Evolutionary conservation across 2,888 invertebrate species (phyloP), one percentile per base, ranked within the genome.

Genomic region (Xestia ashworthii): DNA sequence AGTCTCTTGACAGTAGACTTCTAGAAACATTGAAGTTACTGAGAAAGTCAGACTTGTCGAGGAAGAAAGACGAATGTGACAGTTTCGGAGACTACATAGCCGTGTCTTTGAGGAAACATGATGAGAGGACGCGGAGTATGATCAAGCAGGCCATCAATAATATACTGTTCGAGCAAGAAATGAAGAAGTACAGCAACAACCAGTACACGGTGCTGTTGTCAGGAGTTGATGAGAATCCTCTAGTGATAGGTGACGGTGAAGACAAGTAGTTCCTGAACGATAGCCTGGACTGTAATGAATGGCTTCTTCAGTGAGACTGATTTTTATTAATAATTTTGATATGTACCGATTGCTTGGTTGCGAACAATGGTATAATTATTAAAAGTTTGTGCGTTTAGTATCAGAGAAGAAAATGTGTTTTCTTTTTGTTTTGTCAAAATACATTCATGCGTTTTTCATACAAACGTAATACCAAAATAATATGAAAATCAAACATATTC

Each of bases 101-200:
- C 0, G 90, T 94, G 46, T 95, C 96, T 0, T 86, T 96, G 55
- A 92, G 96, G 58, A 96, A 96, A 85, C 96, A 96, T 71, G 95
- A 96, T 80, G 95, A 95, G 32, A 91, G 95, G 38, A 95, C 96
- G 0, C 94, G 94, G 58, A 93, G 95, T 3, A 95, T 96, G 95
- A 96, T 96, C 64, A 96, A 96, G 74, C 96, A 96, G 79, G 96
- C 96, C 0, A 96, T 96, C 5, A 96, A 96, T 71, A 96, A 96
- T 76, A 96, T 96, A 64, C 78, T 96, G 22, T 96, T 96, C 82
- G 96, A 96, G 76, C 96, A 96, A 71, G 96, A 96, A 82, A 96
- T 96, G 96, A 95, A 95, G 86, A 95, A 94, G 73, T 96, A 95
- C 71, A 89, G 81, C 65, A 78, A 87, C 4, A 89, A 90, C 3